Base-by-base conservation (phyloP, 2,888 invertebrate species). In the Sarcophaga subvicina region DNA sequence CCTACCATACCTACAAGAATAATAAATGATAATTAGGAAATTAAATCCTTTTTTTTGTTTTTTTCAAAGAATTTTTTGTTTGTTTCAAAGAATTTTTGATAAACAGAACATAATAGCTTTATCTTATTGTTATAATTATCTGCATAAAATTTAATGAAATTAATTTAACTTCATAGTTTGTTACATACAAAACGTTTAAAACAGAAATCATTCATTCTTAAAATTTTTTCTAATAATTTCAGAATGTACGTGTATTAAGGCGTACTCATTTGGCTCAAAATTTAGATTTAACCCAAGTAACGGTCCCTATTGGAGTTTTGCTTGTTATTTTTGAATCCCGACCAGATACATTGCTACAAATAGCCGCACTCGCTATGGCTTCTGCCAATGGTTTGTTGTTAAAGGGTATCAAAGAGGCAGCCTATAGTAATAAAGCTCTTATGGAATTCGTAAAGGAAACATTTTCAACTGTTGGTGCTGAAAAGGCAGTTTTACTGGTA, bases 341-440 rank as follows among this genome's bases (percentile, higher is more conserved):
- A 80, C 99, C 99, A 8, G 99, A 99, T 94, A 99, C 99, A 73
- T 94, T 99, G 82, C 99, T 99, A 0, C 96, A 99, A 95, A 98
- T 99, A 47, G 99, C 99, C 27, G 98, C 99, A 2, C 94, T 99
- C 85, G 98, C 99, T 0, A 98, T 99, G 94, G 98, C 99, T 83
- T 99, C 98, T 54, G 99, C 97, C 5, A 99, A 99, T 93, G 99
- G 99, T 0, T 95, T 99, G 72, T 94, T 99, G 4, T 94, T 99
- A 22, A 99, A 99, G 94, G 99, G 99, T 69, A 99, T 99, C 45
- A 98, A 98, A 91, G 99, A 99, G 94, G 99, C 99, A 0, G 95
- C 96, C 0, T 94, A 98, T 93, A 99, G 98, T 90, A 99, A 99
- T 93, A 96, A 96, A 92, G 97, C 97, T 27, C 94, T 99, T 17